Evolutionary conservation across 2,113 vertebrate species (phyloP).

Genomic region (Leiothrix lutea): DNA sequence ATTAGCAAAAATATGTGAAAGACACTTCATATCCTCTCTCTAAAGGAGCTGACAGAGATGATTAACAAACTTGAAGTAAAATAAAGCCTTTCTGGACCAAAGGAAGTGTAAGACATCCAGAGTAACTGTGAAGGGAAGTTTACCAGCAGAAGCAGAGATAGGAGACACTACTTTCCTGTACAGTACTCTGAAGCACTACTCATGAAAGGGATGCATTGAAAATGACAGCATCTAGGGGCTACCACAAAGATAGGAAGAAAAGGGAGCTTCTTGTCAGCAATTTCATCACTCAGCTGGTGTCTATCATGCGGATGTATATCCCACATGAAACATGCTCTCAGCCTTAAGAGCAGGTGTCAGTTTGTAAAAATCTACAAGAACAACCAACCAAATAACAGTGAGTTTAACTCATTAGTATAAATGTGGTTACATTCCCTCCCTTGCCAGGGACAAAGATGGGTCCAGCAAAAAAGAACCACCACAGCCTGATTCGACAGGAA

Average conservation of each 20-base stretch:
- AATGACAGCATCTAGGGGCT: neutral
- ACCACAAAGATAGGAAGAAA: neutral
- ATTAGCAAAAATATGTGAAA: neutral
- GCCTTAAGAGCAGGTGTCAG: neutral
- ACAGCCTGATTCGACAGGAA: neutral
- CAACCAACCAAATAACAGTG: neutral
- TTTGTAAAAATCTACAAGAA: neutral
- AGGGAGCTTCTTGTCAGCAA: neutral
- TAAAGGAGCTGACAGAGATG: neutral
- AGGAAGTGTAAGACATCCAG: neutral
- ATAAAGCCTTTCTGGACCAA: neutral
- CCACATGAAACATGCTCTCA: neutral
- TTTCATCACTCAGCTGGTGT: neutral
- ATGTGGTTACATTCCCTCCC: neutral
- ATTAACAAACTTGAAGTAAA: neutral
- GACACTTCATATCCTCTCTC: neutral
- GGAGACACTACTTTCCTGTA: neutral
- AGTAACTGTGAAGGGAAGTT: neutral
- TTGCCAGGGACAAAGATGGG: neutral
- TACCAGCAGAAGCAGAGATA: neutral
- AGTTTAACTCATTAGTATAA: neutral
- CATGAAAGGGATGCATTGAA: neutral
- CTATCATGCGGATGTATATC: rapidly evolving
- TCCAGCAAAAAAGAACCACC: neutral
- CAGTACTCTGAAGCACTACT: neutral